These are phyloP conservation scores for Dorcus parallelipipedus DNA, from an alignment of 2,888 invertebrate species.

Conservation along the genomic window DNA sequence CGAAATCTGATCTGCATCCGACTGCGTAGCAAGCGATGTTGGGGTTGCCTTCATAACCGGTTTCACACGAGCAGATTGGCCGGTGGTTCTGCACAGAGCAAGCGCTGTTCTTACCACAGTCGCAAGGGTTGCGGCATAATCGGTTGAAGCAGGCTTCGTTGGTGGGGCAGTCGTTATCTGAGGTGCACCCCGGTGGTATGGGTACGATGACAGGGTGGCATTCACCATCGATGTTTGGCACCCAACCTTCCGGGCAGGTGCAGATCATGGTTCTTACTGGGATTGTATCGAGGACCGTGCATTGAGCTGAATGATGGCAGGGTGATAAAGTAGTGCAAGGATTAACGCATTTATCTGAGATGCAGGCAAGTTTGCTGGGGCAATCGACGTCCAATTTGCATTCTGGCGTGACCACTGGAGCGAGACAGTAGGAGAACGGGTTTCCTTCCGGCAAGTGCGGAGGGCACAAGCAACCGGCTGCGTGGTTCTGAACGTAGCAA, in stretches of 20 bases:
- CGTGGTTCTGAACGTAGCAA: constrained; percentile 77
- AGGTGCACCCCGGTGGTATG: constrained; percentile 71
- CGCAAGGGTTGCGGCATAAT: constrained; percentile 82
- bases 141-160: constrained; percentile 82
- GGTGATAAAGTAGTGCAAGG: constrained; percentile 75
- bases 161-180: constrained; percentile 74
- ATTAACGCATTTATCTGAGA: constrained; percentile 72
- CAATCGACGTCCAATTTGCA: constrained; percentile 78
- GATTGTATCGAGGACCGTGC: constrained; percentile 79
- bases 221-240: constrained; percentile 74
- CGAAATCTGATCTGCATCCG: constrained; percentile 78
- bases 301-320: constrained; percentile 70
- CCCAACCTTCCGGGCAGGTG: constrained; percentile 81
- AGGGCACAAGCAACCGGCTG: constrained; percentile 79
- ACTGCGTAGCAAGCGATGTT: constrained; percentile 75
- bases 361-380: constrained; percentile 76
- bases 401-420: constrained; percentile 57
- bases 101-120: constrained; percentile 80
- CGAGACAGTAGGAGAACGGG: constrained; percentile 72
- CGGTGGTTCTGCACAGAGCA: constrained; percentile 81
- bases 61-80: constrained; percentile 80
- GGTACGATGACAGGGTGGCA: constrained; percentile 71
- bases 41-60: constrained; percentile 84
- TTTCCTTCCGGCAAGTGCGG: constrained; percentile 74
- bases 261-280: constrained; percentile 87